Percentiles rank a stretch among this genome's conserved stretches.
Evolutionary conservation across 2,888 invertebrate species (phyloP).

Genomic region (Pristionchus exspectatus): DNA sequence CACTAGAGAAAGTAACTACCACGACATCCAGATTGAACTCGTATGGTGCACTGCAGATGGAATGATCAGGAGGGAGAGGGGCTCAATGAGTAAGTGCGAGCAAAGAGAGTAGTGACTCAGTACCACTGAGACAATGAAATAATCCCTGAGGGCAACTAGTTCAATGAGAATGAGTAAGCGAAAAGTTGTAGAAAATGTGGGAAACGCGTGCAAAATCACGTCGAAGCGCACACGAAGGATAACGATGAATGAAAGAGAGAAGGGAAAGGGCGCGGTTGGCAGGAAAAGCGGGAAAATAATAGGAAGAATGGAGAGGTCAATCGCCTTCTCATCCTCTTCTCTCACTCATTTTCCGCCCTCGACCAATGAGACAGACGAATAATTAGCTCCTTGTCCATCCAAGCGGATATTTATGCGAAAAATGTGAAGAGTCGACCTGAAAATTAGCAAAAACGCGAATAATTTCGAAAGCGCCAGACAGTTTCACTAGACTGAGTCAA

Average conservation of each 20-base stretch:
- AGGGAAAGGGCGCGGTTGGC: not conserved
- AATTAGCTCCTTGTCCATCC: not conserved
- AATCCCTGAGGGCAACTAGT: not conserved
- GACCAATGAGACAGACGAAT: not conserved
- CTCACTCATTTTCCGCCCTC: not conserved
- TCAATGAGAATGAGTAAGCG: not conserved
- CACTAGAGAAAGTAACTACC: not conserved
- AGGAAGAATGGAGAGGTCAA: not conserved
- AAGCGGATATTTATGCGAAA: not conserved
- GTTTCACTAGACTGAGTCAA: conserved; percentile 12
- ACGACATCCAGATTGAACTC: not conserved
- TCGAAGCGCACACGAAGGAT: not conserved
- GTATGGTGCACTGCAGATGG: not conserved
- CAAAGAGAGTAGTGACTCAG: not conserved
- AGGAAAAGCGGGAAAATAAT: conserved; percentile 8
- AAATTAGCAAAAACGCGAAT: not conserved
- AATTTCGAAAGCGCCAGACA: not conserved
- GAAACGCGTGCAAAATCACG: not conserved
- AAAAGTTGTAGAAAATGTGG: not conserved
- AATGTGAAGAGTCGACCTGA: not conserved
- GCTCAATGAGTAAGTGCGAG: not conserved
- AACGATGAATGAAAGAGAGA: not conserved
- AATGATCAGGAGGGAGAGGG: not conserved
- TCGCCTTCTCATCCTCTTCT: not conserved
- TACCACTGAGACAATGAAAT: conserved; percentile 10